Evolutionary conservation across 2,113 vertebrate species (phyloP).

Genomic region (Grammomys dolichurus): DNA sequence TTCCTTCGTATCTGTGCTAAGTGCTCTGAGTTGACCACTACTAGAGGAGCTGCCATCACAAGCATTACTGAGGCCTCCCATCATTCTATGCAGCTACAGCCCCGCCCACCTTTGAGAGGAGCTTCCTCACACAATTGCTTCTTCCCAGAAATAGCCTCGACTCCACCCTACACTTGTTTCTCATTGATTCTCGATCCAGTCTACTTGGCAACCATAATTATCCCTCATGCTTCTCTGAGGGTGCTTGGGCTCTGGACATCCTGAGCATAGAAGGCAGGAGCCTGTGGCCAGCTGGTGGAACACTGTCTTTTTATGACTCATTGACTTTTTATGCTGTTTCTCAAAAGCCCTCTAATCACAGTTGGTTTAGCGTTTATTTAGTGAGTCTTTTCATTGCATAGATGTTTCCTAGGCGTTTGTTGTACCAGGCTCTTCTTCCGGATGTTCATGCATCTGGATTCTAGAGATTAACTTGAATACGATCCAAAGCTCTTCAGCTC

Average conservation of each 20-base stretch:
- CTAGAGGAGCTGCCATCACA: not conserved
- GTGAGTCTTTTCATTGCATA: not conserved
- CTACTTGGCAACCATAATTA: not conserved
- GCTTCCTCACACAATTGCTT: not conserved
- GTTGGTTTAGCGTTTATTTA: not conserved
- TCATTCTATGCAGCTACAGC: too few species aligned
- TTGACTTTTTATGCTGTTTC: not conserved
- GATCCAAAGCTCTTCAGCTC: not conserved
- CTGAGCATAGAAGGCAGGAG: not conserved
- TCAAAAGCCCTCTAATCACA: not conserved
- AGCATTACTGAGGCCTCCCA: not conserved
- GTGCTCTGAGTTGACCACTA: not conserved
- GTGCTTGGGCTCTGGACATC: not conserved
- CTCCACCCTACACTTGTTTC: not conserved
- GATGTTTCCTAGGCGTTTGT: not conserved
- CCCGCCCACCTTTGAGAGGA: not conserved
- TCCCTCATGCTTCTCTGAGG: too few species aligned
- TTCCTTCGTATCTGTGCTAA: not conserved
- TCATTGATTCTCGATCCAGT: not conserved
- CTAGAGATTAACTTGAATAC: not conserved
- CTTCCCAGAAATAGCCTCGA: not conserved
- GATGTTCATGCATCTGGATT: not conserved
- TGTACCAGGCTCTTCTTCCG: not conserved
- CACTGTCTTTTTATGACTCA: not conserved
- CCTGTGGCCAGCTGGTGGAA: not conserved